Evolutionary conservation across 2,888 invertebrate species (phyloP).

Genomic region (Acanthoscelides obtectus): DNA sequence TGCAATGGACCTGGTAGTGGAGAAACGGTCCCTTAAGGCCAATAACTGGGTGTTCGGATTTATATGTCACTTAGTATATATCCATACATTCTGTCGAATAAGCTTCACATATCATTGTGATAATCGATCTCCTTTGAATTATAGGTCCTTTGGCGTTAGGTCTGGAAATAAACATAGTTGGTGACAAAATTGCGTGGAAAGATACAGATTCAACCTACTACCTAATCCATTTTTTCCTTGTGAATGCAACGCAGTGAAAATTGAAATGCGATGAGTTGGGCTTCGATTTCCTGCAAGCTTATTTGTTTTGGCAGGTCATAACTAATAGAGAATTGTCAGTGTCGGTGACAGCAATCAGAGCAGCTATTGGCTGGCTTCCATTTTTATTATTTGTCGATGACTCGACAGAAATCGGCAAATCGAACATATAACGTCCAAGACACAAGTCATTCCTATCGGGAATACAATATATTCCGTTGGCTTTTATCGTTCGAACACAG

Average conservation of each 20-base stretch:
- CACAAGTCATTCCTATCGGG: constrained; percentile 1
- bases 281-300: background rate
- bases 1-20: too few relatives aligned
- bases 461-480: background rate
- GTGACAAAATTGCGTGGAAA: too few relatives aligned
- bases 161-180: too few relatives aligned
- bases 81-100: too few relatives aligned
- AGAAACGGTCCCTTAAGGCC: too few relatives aligned
- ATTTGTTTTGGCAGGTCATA: background rate
- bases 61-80: too few relatives aligned
- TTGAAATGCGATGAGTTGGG: background rate
- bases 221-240: too few relatives aligned
- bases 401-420: background rate
- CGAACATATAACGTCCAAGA: background rate
- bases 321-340: background rate
- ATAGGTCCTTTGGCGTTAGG: too few relatives aligned
- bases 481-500: background rate
- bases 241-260: background rate
- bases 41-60: too few relatives aligned
- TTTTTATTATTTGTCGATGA: constrained; percentile 1
- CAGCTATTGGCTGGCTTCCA: background rate
- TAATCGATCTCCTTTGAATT: too few relatives aligned
- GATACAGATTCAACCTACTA: too few relatives aligned
- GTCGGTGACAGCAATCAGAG: background rate
- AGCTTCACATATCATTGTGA: too few relatives aligned